These are phyloP conservation scores for Cyanoliseus patagonus DNA, from an alignment of 2,113 vertebrate genomes.

Conservation along the genomic window DNA sequence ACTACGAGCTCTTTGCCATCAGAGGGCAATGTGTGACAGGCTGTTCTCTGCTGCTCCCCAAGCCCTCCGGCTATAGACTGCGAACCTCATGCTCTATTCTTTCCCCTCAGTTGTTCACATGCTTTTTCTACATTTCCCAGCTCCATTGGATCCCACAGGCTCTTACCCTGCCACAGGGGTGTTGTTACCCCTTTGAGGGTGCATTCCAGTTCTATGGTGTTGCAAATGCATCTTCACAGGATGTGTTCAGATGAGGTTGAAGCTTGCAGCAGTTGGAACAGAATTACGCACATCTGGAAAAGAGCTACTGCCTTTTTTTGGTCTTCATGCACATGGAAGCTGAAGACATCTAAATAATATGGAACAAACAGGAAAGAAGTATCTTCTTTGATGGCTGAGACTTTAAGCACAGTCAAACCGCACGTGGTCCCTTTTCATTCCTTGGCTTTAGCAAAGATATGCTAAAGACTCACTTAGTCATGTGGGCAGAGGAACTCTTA, in stretches of 20 bases:
- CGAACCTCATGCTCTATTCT: background rate
- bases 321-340: background rate
- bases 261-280: background rate
- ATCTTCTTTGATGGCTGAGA: background rate
- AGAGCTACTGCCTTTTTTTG: background rate
- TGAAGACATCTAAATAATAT: background rate
- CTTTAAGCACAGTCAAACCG: background rate
- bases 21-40: slow-evolving; percentile 53
- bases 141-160: background rate
- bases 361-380: background rate
- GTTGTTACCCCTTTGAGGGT: background rate
- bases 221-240: background rate
- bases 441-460: background rate
- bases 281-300: background rate
- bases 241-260: background rate
- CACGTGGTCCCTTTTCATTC: background rate
- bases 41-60: background rate
- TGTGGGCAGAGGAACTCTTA: background rate
- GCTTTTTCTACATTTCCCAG: background rate
- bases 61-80: background rate
- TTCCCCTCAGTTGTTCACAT: background rate
- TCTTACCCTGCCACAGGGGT: background rate
- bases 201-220: background rate
- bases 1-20: background rate
- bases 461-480: background rate